Conservation (phyloP, 1,140 invertebrate species). For the Limonius californicus region DNA sequence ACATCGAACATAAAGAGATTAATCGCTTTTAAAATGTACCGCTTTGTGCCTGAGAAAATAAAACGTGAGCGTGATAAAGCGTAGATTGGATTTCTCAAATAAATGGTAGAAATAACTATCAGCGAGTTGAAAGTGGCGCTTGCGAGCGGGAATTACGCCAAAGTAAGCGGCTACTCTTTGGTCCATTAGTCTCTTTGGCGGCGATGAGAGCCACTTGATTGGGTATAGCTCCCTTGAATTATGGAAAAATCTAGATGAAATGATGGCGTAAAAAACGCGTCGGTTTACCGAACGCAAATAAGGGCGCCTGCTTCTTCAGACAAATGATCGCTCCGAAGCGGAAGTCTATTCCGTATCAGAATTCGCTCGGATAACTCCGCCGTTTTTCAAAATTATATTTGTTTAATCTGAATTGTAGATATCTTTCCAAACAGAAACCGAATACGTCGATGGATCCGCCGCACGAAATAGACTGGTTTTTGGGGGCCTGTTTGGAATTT, state of each 20-base stretch:
- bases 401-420: constrained; percentile 40
- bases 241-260: constrained; percentile 11
- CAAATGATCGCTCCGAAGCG: constrained; percentile 21
- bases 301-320: constrained; percentile 28
- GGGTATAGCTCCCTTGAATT: constrained; percentile 1
- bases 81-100: constrained; percentile 34
- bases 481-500: neutral
- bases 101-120: constrained; percentile 36
- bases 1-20: constrained; percentile 31
- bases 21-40: constrained; percentile 33
- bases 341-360: constrained; percentile 30
- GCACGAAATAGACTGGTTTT: neutral
- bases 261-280: constrained; percentile 20
- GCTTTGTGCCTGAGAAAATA: constrained; percentile 28
- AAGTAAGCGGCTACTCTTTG: constrained; percentile 17
- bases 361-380: constrained; percentile 27
- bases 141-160: constrained; percentile 3
- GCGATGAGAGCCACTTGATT: constrained; percentile 15
- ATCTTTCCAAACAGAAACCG: constrained; percentile 27
- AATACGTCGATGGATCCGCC: neutral
- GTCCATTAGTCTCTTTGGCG: constrained; percentile 20
- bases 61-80: constrained; percentile 29
- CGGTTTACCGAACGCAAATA: constrained; percentile 33
- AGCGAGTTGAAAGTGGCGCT: constrained; percentile 27
- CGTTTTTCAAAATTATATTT: constrained; percentile 37